Evolutionary conservation across 2,113 vertebrate species (phyloP), one percentile per base, ranked within the genome.

Genomic region (Misgurnus anguillicaudatus): DNA sequence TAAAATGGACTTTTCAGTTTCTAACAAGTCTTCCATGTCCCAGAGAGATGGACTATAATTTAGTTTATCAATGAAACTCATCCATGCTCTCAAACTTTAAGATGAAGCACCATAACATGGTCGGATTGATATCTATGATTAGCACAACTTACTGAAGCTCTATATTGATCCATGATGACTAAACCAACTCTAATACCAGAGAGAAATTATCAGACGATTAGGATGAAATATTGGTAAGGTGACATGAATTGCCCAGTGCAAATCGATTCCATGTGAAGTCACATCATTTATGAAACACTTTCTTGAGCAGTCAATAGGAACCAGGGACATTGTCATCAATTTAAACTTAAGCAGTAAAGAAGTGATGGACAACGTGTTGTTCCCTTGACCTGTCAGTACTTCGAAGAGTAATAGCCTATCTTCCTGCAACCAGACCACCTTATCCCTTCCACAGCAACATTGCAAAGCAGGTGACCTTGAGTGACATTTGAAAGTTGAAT

Each of bases 201-300:
- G 17, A 61, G 19, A 74, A 74, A 41, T 19, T 45, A 61, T 45
- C 9, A 7, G 10, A 16, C 71, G 47, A 39, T 2, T 17, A 17
- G 61, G 16, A 74, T 74, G 19, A 47, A 62, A 48, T 31, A 47
- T 14, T 62, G 7, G 58, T n/a, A 74, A 62, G 61, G 14, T 74
- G 11, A n/a, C 41, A 74, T 74, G 39, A 60, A 61, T 39, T n/a
- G 53, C 53, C 53, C 53, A 19, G 3, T 47, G 21, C 41, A 16
- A 39, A 51, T 6, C 14, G 2, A 36, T 19, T 57, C 17, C 47
- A 57, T 17, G 47, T 74, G 42, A 48, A 31, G 70, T 36, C 71
- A 62, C 19, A n/a, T 74, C 45, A 62, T 74, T 62, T 31, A 61
- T 74, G 21, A n/a, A 14, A 31, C 71, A 36, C 41, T 74, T 74